Base-by-base conservation (phyloP, 64 coral and sea anemone genomes). In the Platygyra sinensis region DNA sequence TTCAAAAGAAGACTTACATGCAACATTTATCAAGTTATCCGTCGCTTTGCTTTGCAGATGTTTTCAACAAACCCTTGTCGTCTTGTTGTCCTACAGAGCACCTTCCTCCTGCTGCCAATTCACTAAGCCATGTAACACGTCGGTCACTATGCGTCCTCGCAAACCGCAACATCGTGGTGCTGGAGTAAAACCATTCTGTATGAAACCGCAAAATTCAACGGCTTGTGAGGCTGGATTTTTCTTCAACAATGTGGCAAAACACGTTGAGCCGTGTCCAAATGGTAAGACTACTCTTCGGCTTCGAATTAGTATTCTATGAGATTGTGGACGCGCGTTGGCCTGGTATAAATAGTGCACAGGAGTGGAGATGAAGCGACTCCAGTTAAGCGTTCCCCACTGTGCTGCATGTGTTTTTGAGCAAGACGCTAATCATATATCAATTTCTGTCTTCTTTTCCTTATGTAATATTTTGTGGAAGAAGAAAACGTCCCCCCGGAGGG, bases 171-270 rank as follows among this genome's bases (percentile, higher is more conserved):
- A n/a, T n/a, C n/a, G 19, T 60, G 8, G 36, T 36, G 19, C 8
- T 24, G n/a, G 67, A 42, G 57, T 74, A 74, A 94, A 94, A 57
- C 93, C 89, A 22, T 72, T 86, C 62, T 94, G 93, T 91, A 89
- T 94, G 65, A 81, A 94, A 24, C 93, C 93, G 8, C 87, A 89
- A 81, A 87, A 80, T 73, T 90, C 93, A 11, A 79, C 93, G 10
- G 93, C 93, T 31, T 94, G 93, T 29, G 88, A 87, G 49, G 88
- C 82, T 7, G 93, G 93, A 27, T 94, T 94, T 63, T 94, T 75
- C 73, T 72, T 50, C 16, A 71, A 94, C 60, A 2, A 12, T 38
- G 61, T 39, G 25, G 72, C 25, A 15, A 55, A 19, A 11, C 71
- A 91, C 46, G 52, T 75, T 12, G 55, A 87, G 16, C 93, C 93